Evolutionary conservation across 2,888 invertebrate genomes (phyloP).

Genomic region (Megalurothrips usitatus): DNA sequence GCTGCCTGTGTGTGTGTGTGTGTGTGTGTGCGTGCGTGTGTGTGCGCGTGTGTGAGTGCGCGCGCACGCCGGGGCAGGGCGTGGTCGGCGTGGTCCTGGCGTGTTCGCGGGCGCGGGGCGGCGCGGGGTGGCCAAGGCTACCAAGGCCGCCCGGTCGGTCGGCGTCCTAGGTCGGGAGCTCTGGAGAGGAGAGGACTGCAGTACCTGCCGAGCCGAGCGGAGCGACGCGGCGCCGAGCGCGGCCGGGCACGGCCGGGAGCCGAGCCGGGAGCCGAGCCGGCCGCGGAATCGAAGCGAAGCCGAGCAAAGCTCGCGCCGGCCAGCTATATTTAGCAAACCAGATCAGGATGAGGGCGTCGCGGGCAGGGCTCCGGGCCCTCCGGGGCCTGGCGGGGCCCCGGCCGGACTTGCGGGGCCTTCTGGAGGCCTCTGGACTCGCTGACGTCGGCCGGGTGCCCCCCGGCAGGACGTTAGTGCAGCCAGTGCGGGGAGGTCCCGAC

Average conservation of each 20-base stretch:
- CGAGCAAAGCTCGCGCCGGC: background rate
- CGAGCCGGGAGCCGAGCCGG: background rate
- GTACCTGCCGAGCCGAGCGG: background rate
- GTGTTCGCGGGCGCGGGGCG: background rate
- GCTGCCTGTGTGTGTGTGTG: background rate
- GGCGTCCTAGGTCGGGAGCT: conserved; percentile 20
- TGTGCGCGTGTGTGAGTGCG: background rate
- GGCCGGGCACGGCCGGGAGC: background rate
- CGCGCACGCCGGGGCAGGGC: conserved; percentile 2
- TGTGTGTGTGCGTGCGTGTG: background rate
- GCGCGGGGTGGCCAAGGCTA: background rate
- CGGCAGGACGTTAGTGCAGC: too few relatives aligned
- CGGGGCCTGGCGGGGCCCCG: too few relatives aligned
- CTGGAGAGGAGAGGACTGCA: background rate
- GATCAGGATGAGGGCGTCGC: background rate
- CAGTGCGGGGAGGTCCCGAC: too few relatives aligned
- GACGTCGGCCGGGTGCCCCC: too few relatives aligned
- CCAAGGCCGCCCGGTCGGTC: conserved; percentile 18
- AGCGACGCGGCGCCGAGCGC: background rate
- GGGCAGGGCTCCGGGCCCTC: too few relatives aligned
- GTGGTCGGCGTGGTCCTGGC: conserved; percentile 8
- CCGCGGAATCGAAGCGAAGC: background rate
- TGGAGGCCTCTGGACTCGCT: too few relatives aligned
- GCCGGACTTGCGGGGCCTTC: too few relatives aligned
- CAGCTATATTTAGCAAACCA: conserved; percentile 1